Conservation (phyloP, 2,797 vertebrate genomes). For the Glossophaga mutica region DNA sequence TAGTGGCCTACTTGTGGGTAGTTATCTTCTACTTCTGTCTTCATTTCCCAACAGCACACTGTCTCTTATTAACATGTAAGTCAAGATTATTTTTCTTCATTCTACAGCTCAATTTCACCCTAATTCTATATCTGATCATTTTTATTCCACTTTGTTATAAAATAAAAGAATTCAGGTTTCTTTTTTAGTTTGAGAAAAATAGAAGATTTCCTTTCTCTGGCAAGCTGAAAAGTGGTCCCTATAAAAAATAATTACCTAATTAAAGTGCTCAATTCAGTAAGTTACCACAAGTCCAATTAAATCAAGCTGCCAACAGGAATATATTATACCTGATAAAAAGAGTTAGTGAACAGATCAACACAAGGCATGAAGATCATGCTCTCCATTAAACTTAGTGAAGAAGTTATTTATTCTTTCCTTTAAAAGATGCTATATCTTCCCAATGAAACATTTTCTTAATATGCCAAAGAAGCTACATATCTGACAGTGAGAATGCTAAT, state of each 20-base stretch:
- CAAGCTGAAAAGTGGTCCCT: conserved; percentile 53
- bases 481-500: background rate
- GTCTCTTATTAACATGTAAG: background rate
- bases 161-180: conserved; percentile 57
- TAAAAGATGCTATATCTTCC: conserved; percentile 21
- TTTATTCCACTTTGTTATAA: conserved; percentile 57
- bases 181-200: conserved; percentile 64
- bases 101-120: conserved; percentile 2
- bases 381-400: conserved; percentile 10
- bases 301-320: conserved; percentile 68
- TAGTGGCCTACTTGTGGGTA: no score
- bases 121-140: conserved; percentile 54
- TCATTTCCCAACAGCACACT: background rate
- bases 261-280: conserved; percentile 72
- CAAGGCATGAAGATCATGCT: conserved; percentile 62
- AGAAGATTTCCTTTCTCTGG: conserved; percentile 42
- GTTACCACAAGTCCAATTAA: conserved; percentile 75
- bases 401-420: conserved; percentile 42
- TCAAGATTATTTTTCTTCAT: conserved; percentile 39
- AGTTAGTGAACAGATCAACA: conserved; percentile 45
- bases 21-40: background rate
- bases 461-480: background rate
- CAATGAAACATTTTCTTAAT: conserved; percentile 18
- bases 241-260: conserved; percentile 77
- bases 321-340: conserved; percentile 66